Conservation (phyloP, 2,797 vertebrate genomes). For the Tenualosa thibaudeaui region DNA sequence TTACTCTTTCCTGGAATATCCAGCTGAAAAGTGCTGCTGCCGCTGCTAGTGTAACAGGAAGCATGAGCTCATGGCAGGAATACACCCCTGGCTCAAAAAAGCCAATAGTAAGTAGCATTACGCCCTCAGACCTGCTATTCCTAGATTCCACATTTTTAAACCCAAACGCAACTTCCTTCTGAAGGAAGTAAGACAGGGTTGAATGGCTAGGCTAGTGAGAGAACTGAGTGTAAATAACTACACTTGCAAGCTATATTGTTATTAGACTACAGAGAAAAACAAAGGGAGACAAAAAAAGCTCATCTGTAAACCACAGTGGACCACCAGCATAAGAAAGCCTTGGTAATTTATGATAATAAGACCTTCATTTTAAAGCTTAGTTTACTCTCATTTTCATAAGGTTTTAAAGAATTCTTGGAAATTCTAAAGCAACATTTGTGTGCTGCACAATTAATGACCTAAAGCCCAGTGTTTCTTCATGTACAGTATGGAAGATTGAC, state of each 20-base stretch:
- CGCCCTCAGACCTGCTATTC: slow-evolving; percentile 24
- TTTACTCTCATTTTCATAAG: not conserved
- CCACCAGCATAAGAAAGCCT: not conserved
- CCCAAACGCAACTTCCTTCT: slow-evolving; percentile 13
- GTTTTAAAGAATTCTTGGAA: not conserved
- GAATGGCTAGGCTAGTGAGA: not conserved
- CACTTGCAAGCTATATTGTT: not conserved
- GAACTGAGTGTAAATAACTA: not conserved
- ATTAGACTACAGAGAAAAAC: not conserved
- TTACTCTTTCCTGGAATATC: not conserved
- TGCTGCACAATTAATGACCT: not conserved
- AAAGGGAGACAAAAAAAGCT: not conserved
- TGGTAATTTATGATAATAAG: not conserved
- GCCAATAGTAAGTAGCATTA: not conserved
- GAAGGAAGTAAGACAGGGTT: not conserved
- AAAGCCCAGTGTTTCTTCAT: not conserved
- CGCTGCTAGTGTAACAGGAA: not conserved
- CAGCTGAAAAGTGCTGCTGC: not conserved
- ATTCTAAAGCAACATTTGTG: not conserved
- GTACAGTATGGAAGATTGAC: not conserved
- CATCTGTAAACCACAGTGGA: not conserved
- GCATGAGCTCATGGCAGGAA: slow-evolving; percentile 13
- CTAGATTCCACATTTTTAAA: slow-evolving; percentile 22
- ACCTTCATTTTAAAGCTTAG: not conserved
- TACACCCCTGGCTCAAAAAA: slow-evolving; percentile 20